Evolutionary conservation across 2,113 vertebrate species (phyloP).

Genomic region (Silurus asotus): DNA sequence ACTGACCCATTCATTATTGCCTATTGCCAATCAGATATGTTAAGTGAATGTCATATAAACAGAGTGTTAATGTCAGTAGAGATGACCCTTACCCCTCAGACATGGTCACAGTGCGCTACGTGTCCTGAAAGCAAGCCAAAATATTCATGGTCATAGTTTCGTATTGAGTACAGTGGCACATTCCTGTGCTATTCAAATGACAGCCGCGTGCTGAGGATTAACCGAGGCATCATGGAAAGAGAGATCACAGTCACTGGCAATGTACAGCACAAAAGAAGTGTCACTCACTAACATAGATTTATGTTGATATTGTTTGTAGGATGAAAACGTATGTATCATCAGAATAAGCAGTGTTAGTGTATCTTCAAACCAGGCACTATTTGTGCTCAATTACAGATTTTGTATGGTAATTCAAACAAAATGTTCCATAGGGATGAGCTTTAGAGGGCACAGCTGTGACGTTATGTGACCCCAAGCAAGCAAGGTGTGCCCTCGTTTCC

Average conservation of each 20-base stretch:
- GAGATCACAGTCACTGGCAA: slow-evolving; percentile 18
- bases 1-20: slow-evolving; percentile 10
- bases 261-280: slow-evolving; percentile 16
- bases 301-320: neutral
- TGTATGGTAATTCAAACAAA: slow-evolving; percentile 19
- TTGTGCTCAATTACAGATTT: neutral
- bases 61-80: slow-evolving; percentile 31
- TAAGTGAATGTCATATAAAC: slow-evolving; percentile 58
- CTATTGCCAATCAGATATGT: slow-evolving; percentile 47
- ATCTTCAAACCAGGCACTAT: too few relatives aligned
- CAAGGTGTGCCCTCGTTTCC: slow-evolving; percentile 27
- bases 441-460: slow-evolving; percentile 11
- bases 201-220: slow-evolving; percentile 37
- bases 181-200: slow-evolving; percentile 43
- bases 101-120: slow-evolving; percentile 53
- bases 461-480: slow-evolving; percentile 16
- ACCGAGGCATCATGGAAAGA: slow-evolving; percentile 35
- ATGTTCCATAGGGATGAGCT: slow-evolving; percentile 30
- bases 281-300: neutral
- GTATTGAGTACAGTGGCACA: slow-evolving; percentile 27
- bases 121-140: slow-evolving; percentile 52
- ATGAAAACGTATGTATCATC: neutral
- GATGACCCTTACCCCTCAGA: slow-evolving; percentile 56
- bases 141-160: slow-evolving; percentile 51
- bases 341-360: neutral